Percentiles rank a stretch among this genome's conserved stretches.
Evolutionary conservation across 2,113 vertebrate genomes (phyloP).

Genomic region (Rissa tridactyla): DNA sequence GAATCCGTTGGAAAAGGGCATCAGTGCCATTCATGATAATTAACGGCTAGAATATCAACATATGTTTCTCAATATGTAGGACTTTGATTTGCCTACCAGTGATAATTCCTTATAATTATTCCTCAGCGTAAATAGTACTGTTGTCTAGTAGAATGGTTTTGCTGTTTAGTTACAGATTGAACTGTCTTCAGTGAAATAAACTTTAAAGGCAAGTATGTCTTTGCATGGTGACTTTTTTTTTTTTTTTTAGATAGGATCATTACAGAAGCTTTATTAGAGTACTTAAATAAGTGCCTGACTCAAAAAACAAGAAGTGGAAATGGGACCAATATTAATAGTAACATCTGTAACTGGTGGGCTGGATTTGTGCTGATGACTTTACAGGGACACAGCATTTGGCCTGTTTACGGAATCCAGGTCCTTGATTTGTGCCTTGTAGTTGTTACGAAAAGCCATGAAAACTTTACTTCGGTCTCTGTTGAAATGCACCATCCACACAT

Average conservation of each 20-base stretch:
- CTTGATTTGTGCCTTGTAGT: neutral
- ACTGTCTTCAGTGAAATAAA: neutral
- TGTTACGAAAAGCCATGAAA: neutral
- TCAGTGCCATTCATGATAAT: neutral
- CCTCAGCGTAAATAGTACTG: neutral
- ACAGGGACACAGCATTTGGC: neutral
- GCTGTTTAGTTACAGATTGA: neutral
- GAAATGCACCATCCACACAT: neutral
- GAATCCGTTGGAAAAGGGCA: neutral
- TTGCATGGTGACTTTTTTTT: neutral
- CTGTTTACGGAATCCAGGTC: neutral
- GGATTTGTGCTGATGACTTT: neutral
- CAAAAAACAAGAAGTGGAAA: neutral
- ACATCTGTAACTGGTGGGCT: neutral
- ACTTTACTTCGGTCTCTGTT: neutral
- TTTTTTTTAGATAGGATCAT: neutral
- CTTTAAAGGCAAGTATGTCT: neutral
- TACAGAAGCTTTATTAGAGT: neutral
- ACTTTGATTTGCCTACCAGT: neutral
- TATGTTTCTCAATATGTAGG: neutral
- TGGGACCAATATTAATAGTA: neutral
- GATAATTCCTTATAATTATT: neutral
- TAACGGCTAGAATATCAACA: neutral
- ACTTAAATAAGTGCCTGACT: neutral
- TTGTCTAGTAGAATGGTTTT: neutral